Base-by-base conservation (phyloP, 1,140 invertebrate genomes). In the Conus betulinus region DNA sequence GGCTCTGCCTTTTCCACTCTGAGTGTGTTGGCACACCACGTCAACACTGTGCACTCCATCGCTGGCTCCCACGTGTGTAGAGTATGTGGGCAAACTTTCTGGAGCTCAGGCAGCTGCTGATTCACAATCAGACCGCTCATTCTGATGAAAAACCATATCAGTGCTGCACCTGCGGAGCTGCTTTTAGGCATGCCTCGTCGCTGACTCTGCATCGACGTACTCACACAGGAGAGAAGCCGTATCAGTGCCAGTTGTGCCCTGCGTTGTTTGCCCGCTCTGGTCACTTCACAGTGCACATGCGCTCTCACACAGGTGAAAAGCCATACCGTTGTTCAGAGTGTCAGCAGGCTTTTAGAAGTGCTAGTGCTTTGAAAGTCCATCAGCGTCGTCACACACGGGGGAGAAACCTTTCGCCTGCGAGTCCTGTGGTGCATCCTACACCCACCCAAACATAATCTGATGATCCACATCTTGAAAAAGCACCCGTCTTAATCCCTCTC, bases 211-310 rank as follows among this genome's bases (percentile, higher is more conserved):
- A 84, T n/a, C 57, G 63, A 63, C 83, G 83, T 17, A 63, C 55
- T 6, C 83, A 84, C 55, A 67, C 83, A 11, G 83, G 83, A 4
- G 83, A 84, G 25, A 84, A n/a, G 17, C 55, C 83, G n/a, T 84
- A 63, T 39, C 20, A 63, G 63, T 84, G 83, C 27, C 15, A 39
- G 25, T n/a, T 25, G 55, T 84, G 83, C 27, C 25, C 55, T 60
- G 57, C 83, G 25, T 5, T 23, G 7, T 91, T 89, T 84, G 94
- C 94, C 6, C 92, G 92, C 20, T 92, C 90, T 88, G 94, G 94
- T 52, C 27, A 82, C 13, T 60, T 81, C 78, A 82, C 27, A 25
- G 63, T 25, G n/a, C 83, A 84, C 55, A 63, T 63, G 57, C 57
- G 76, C 7, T 39, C n/a, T 11, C 76, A 78, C 27, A 78, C n/a